A percentile compares a stretch with the other conserved stretches of the same genome.
Evolutionary conservation across 2,797 vertebrate genomes (phyloP).

Genomic region (Sebastes kiyomatsui): DNA sequence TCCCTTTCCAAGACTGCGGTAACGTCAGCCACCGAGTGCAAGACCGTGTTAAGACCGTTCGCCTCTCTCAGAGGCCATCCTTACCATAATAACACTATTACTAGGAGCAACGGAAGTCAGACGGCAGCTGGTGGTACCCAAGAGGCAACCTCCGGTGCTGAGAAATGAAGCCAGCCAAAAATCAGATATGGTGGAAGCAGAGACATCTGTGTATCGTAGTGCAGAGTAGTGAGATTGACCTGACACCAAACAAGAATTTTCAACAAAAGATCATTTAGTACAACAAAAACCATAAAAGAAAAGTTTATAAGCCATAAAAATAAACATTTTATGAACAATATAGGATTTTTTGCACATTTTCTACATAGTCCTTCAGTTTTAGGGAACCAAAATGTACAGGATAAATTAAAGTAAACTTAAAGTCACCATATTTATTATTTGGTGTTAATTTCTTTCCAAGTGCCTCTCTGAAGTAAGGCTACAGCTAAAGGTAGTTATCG

Average conservation of each 20-base stretch:
- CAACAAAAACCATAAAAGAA: neutral
- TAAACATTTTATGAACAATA: neutral
- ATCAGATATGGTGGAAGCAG: too few species aligned
- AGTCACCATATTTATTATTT: neutral
- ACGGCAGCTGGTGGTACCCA: too few species aligned
- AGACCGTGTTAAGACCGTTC: too few species aligned
- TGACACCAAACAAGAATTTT: neutral
- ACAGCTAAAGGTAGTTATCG: neutral
- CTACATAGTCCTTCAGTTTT: neutral
- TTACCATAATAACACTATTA: too few species aligned
- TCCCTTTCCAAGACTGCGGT: too few species aligned
- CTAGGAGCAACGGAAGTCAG: too few species aligned
- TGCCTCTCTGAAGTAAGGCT: neutral
- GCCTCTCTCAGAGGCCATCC: too few species aligned
- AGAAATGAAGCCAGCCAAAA: too few species aligned
- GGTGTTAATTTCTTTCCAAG: neutral
- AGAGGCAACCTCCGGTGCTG: too few species aligned
- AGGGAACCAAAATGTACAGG: too few species aligned
- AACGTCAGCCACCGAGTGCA: too few species aligned
- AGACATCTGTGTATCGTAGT: too few species aligned
- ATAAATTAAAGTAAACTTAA: neutral
- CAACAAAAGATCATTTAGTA: neutral
- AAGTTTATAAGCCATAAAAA: neutral
- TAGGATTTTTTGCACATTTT: neutral
- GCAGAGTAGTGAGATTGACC: neutral